Base-by-base conservation (phyloP, 2,888 invertebrate species). In the Liodrosophila aerea region DNA sequence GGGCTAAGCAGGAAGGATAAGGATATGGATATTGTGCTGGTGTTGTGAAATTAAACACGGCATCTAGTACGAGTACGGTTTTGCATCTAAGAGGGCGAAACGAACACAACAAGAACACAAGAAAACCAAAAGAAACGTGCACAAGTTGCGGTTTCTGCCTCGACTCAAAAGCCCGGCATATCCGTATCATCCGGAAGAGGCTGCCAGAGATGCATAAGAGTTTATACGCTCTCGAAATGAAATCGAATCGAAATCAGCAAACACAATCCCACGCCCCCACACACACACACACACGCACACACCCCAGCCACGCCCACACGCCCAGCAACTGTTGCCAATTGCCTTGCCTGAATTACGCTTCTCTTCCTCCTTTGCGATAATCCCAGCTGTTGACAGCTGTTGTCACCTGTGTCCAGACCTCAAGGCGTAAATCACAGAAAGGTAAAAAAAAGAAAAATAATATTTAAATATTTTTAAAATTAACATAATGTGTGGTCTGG, bases 401-500 rank as follows among this genome's bases (percentile, higher is more conserved):
- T 81, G 78, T 75, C 80, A 81, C 80, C 85, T 81, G 82, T 73
- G 68, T 51, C 64, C 64, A 64, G 61, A 37, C 61, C 57, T 31
- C 41, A 50, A 16, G 39, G 49, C 34, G 66, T 83, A 83, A 80
- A 80, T 76, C 66, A 52, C 71, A 34, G 51, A 27, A 45, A 59
- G 40, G 43, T 53, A 43, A 47, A 29, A 49, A 47, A 45, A 46
- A 50, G 12, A 8, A 12, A 43, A 34, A 22, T 34, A 34, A 51
- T 7, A 37, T 45, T 30, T 9, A 30, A 30, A n/a, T n/a, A 30
- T 30, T 30, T 30, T n/a, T 3, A n/a, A 36, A 73, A 67, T 80
- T 64, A 76, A 64, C 76, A 83, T 77, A 80, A 80, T 77, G 83
- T 83, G 78, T 80, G 76, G 80, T 83, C 80, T 68, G 78, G 83